A percentile compares a stretch with the other conserved stretches of the same genome.
These are phyloP conservation scores for Lottia scabra DNA, from an alignment of 2,888 invertebrate species.

Conservation along the genomic window DNA sequence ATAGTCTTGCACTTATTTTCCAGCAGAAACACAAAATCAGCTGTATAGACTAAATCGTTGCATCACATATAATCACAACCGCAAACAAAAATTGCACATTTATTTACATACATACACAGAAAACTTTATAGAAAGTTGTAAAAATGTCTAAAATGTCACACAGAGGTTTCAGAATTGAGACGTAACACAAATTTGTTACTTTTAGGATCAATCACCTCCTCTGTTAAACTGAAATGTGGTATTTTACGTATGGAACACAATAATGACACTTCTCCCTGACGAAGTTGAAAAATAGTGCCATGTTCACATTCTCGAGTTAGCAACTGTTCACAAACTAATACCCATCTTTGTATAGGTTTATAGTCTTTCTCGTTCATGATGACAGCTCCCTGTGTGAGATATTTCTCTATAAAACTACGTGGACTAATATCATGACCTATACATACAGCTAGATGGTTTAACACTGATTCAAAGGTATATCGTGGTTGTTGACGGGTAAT, in stretches of 20 bases:
- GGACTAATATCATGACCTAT: slow-evolving; percentile 94
- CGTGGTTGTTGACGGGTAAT: slow-evolving; percentile 96
- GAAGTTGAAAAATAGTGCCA: slow-evolving; percentile 88
- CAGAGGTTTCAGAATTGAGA: slow-evolving; percentile 96
- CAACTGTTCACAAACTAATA: slow-evolving; percentile 91
- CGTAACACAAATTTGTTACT: slow-evolving; percentile 94
- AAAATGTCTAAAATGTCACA: slow-evolving; percentile 72
- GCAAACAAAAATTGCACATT: no score
- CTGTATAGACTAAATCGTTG: no score
- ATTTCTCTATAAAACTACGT: slow-evolving; percentile 93
- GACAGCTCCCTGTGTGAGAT: slow-evolving; percentile 83
- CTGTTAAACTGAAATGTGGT: slow-evolving; percentile 94
- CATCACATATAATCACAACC: no score
- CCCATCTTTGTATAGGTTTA: slow-evolving; percentile 87
- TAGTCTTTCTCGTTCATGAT: slow-evolving; percentile 63
- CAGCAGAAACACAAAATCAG: no score
- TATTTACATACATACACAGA: no score
- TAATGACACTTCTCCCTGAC: slow-evolving; percentile 80
- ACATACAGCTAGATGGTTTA: slow-evolving; percentile 90
- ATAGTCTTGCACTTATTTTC: no score
- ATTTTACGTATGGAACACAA: slow-evolving; percentile 86
- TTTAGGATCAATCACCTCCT: slow-evolving; percentile 96
- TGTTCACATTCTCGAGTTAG: slow-evolving; percentile 87
- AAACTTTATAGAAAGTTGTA: not conserved
- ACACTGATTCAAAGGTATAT: slow-evolving; percentile 93